Conservation (phyloP, 2,888 invertebrate species). For the Drosophila melanocephala region DNA sequence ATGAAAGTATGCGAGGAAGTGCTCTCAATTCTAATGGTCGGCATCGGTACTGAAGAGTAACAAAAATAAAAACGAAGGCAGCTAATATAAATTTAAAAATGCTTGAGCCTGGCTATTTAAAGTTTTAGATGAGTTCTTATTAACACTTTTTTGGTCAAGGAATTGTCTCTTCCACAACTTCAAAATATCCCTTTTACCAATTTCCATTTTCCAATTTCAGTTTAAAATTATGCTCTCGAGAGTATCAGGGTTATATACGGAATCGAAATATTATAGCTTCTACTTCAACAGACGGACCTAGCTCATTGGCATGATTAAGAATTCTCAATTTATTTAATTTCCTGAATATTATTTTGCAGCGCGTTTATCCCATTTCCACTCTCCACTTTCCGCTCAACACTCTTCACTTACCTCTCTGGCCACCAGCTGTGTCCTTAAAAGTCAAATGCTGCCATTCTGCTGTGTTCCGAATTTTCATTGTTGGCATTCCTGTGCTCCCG, state of each 20-base stretch:
- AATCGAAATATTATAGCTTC: not conserved
- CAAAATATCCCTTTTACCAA: not conserved
- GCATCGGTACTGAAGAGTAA: not conserved
- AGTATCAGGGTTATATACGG: not conserved
- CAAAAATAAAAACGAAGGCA: not conserved
- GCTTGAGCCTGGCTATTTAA: not conserved
- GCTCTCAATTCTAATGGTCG: not conserved
- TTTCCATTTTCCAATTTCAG: not conserved
- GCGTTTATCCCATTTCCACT: constrained; percentile 4
- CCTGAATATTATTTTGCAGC: not conserved
- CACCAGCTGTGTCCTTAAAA: constrained; percentile 3
- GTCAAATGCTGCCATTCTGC: constrained; percentile 6
- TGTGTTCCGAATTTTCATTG: constrained; percentile 8
- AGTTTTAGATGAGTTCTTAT: not conserved
- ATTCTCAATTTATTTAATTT: not conserved
- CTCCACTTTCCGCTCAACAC: constrained; percentile 3
- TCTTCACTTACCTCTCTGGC: not conserved
- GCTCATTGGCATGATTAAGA: not conserved
- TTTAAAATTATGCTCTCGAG: not conserved
- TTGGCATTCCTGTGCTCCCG: constrained; percentile 44
- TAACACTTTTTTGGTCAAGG: not conserved
- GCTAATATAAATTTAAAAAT: not conserved
- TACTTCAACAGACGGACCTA: not conserved
- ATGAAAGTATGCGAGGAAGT: not conserved
- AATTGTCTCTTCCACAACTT: not conserved